Conservation (phyloP, 2,888 invertebrate species). For the Arge pagana region DNA sequence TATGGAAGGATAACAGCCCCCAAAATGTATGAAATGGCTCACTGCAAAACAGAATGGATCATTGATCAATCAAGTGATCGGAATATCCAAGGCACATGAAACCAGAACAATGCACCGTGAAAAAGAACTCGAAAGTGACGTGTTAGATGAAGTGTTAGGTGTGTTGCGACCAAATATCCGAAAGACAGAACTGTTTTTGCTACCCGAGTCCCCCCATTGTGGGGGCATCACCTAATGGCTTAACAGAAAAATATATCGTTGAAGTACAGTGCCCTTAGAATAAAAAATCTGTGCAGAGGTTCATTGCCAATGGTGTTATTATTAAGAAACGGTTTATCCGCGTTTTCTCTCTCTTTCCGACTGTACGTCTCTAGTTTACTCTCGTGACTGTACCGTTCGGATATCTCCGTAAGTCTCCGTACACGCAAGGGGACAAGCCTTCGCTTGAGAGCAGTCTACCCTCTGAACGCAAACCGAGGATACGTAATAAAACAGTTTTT, state of each 20-base stretch:
- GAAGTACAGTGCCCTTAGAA: slow-evolving; percentile 29
- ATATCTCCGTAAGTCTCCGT: too few relatives aligned
- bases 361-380: too few relatives aligned
- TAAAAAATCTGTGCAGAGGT: slow-evolving; percentile 12
- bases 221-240: slow-evolving; percentile 30
- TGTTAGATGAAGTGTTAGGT: background rate
- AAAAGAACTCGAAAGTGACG: slow-evolving; percentile 19
- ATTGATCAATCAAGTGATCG: slow-evolving; percentile 10
- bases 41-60: slow-evolving; percentile 17
- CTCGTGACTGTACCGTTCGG: too few relatives aligned
- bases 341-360: too few relatives aligned
- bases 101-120: slow-evolving; percentile 22
- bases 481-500: too few relatives aligned
- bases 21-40: slow-evolving; percentile 17
- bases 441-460: too few relatives aligned
- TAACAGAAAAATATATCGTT: slow-evolving; percentile 26
- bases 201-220: slow-evolving; percentile 24
- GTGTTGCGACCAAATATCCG: slow-evolving; percentile 7
- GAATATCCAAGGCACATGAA: slow-evolving; percentile 20
- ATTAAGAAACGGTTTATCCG: too few relatives aligned
- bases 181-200: slow-evolving; percentile 22
- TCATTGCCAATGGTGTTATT: too few relatives aligned
- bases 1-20: slow-evolving; percentile 21
- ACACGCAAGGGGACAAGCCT: too few relatives aligned
- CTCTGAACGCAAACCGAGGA: too few relatives aligned